Evolutionary conservation across 2,888 invertebrate species (phyloP).

Genomic region (Phorcus lineatus): DNA sequence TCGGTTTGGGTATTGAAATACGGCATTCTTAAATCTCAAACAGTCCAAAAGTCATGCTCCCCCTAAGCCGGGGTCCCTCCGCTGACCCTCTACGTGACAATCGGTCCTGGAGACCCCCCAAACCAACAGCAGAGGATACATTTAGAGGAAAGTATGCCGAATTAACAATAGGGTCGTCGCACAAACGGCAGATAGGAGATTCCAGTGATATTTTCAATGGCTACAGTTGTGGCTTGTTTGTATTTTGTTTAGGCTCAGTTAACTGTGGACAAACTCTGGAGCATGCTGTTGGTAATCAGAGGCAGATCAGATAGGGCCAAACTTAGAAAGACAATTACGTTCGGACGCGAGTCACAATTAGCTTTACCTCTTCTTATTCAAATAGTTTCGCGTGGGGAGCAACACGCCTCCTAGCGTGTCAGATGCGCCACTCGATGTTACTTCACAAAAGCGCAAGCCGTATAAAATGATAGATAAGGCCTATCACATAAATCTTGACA

Average conservation of each 20-base stretch:
- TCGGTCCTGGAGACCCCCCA: background rate
- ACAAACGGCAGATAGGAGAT: conserved; percentile 20
- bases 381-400: too few species aligned
- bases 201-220: conserved; percentile 23
- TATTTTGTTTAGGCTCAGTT: background rate
- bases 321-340: too few species aligned
- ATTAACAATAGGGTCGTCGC: background rate
- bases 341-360: too few species aligned
- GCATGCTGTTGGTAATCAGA: background rate
- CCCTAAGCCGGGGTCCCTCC: background rate
- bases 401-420: too few species aligned
- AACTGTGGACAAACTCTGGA: background rate
- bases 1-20: conserved; percentile 1
- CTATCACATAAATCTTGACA: too few species aligned
- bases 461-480: too few species aligned
- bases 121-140: conserved; percentile 14
- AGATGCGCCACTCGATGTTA: too few species aligned
- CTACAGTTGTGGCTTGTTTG: conserved; percentile 18
- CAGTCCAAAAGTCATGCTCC: conserved; percentile 17
- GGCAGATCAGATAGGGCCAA: too few species aligned
- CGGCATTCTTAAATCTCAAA: conserved; percentile 18
- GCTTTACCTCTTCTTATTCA: too few species aligned
- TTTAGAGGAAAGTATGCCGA: conserved; percentile 8
- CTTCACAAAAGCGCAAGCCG: too few species aligned
- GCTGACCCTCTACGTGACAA: background rate